Percentiles rank a stretch among this genome's conserved stretches.
Evolutionary conservation across 2,888 invertebrate genomes (phyloP).

Genomic region (Aphidius colemani): DNA sequence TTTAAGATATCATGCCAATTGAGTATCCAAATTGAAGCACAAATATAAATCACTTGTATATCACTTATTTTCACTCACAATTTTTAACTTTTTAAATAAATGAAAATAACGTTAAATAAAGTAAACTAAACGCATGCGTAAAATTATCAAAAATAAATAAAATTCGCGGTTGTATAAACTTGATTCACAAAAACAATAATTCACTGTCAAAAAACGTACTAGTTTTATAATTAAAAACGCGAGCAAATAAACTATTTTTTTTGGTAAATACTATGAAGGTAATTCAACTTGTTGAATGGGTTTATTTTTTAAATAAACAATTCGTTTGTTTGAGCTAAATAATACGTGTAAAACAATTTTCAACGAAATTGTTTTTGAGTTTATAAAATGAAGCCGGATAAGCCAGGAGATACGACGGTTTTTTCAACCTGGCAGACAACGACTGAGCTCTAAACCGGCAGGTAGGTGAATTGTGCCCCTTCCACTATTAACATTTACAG

Average conservation of each 20-base stretch:
- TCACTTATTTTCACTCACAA: neutral
- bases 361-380: too few relatives aligned
- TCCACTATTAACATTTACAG: slow-evolving; percentile 39
- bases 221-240: too few relatives aligned
- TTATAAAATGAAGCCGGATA: slow-evolving; percentile 3
- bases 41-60: slow-evolving; percentile 11
- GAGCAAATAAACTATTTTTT: too few relatives aligned
- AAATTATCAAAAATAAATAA: too few relatives aligned
- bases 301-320: neutral
- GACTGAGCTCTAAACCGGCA: slow-evolving; percentile 55
- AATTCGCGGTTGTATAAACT: too few relatives aligned
- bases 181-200: too few relatives aligned
- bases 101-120: too few relatives aligned
- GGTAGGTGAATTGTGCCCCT: slow-evolving; percentile 51
- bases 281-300: slow-evolving; percentile 1
- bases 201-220: too few relatives aligned
- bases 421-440: slow-evolving; percentile 57
- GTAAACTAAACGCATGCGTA: too few relatives aligned
- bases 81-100: slow-evolving; percentile 2
- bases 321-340: too few relatives aligned
- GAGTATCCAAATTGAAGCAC: neutral
- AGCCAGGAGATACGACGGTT: slow-evolving; percentile 45
- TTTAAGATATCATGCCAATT: neutral
- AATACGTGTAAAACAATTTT: too few relatives aligned
- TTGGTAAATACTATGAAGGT: neutral